These are phyloP conservation scores for Morpho achilles DNA, from an alignment of 2,888 invertebrate species.

Conservation along the genomic window DNA sequence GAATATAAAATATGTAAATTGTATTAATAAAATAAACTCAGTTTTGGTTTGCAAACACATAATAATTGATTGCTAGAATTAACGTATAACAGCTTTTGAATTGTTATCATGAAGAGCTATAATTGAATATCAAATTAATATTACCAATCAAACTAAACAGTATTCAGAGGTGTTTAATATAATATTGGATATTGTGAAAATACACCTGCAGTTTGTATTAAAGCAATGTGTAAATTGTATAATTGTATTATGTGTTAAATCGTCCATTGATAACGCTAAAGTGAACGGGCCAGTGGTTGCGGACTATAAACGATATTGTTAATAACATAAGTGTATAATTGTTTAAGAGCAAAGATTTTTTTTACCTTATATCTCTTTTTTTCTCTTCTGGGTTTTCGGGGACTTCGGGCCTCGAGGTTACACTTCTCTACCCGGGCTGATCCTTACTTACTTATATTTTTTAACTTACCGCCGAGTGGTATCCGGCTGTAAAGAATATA, in stretches of 20 bases:
- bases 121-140: conserved; percentile 4
- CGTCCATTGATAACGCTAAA: not conserved
- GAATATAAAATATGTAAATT: not conserved
- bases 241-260: conserved; percentile 3
- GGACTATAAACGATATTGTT: no score
- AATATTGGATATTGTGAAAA: conserved; percentile 1
- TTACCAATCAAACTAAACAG: conserved; percentile 1
- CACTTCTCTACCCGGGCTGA: no score
- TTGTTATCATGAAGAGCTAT: not conserved
- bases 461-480: no score
- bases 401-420: no score
- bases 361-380: not conserved
- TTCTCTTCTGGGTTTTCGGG: no score
- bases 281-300: not conserved
- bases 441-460: no score
- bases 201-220: conserved; percentile 1
- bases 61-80: not conserved
- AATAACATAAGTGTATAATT: no score
- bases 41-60: not conserved
- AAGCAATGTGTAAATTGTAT: conserved; percentile 1
- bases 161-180: conserved; percentile 4
- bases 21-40: conserved; percentile 1
- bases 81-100: not conserved
- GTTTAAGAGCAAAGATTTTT: no score
- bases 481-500: no score